Evolutionary conservation across 2,113 vertebrate genomes (phyloP).

Genomic region (Microtus oregoni): DNA sequence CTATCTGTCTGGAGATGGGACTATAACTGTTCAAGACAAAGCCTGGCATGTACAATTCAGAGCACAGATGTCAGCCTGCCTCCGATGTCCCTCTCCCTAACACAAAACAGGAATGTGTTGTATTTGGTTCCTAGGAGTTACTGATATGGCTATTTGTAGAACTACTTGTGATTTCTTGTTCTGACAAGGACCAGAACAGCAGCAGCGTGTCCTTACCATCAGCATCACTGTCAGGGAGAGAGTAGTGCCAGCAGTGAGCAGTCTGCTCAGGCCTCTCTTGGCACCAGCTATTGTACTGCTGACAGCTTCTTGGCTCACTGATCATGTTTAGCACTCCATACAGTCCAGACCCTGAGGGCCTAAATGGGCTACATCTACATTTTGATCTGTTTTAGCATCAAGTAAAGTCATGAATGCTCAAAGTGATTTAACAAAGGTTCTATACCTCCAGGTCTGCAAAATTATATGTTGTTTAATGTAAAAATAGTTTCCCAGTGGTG

Average conservation of each 20-base stretch:
- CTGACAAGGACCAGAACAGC: conserved; percentile 71
- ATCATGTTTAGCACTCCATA: conserved; percentile 41
- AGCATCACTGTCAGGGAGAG: conserved; percentile 63
- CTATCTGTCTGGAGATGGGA: background rate
- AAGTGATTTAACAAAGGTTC: conserved; percentile 68
- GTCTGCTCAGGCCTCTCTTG: conserved; percentile 72
- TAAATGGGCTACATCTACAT: conserved; percentile 57
- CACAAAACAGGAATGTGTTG: background rate
- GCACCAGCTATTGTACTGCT: conserved; percentile 58
- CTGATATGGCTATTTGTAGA: conserved; percentile 34
- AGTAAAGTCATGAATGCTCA: conserved; percentile 56
- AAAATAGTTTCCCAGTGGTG: background rate
- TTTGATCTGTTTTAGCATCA: conserved; percentile 70
- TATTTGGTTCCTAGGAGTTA: conserved; percentile 55
- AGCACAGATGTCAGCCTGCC: background rate
- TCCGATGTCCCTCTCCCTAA: background rate
- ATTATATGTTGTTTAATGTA: conserved; percentile 2
- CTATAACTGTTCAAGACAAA: background rate
- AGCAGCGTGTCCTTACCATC: conserved; percentile 65
- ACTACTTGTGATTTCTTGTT: conserved; percentile 58
- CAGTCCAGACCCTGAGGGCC: conserved; percentile 76
- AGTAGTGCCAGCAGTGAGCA: conserved; percentile 66
- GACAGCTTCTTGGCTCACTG: conserved; percentile 82
- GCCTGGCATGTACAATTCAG: background rate
- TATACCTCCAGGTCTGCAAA: background rate